These are phyloP conservation scores for Lontra canadensis DNA, from an alignment of 2,113 vertebrate species.

Conservation along the genomic window DNA sequence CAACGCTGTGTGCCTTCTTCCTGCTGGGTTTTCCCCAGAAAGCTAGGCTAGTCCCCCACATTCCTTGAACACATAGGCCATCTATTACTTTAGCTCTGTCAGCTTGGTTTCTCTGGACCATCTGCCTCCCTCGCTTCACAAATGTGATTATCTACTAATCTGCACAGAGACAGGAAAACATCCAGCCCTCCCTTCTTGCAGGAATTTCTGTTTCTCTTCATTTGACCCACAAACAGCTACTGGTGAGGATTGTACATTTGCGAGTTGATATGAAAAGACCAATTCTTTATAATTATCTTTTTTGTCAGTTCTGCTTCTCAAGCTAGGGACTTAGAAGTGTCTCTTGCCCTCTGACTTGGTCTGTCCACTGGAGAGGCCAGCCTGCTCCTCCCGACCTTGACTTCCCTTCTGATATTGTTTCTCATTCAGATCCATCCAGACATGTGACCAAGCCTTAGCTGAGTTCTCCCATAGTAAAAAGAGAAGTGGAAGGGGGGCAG, in stretches of 20 bases:
- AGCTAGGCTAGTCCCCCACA: not conserved
- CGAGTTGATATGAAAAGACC: not conserved
- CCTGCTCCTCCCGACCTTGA: not conserved
- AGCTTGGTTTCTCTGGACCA: slow-evolving; percentile 50
- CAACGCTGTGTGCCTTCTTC: not conserved
- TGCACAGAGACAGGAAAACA: slow-evolving; percentile 29
- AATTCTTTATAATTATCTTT: not conserved
- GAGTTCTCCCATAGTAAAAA: not conserved
- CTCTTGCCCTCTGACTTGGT: not conserved
- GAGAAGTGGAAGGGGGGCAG: not conserved
- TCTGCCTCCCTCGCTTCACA: slow-evolving; percentile 43
- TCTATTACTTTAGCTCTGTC: slow-evolving; percentile 37
- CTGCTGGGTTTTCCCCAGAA: not conserved
- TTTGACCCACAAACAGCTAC: not conserved
- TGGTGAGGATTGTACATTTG: not conserved
- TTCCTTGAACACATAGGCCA: not conserved
- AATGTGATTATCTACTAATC: slow-evolving; percentile 37
- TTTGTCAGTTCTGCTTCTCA: slow-evolving; percentile 17
- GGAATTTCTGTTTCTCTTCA: slow-evolving; percentile 40
- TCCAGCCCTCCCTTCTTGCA: not conserved
- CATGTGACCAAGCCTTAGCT: not conserved
- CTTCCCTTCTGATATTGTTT: not conserved
- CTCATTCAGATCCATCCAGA: not conserved
- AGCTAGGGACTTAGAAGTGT: not conserved
- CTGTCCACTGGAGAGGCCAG: not conserved